Base-by-base conservation (phyloP, 2,888 invertebrate genomes). In the Mimumesa dahlbomi region DNA sequence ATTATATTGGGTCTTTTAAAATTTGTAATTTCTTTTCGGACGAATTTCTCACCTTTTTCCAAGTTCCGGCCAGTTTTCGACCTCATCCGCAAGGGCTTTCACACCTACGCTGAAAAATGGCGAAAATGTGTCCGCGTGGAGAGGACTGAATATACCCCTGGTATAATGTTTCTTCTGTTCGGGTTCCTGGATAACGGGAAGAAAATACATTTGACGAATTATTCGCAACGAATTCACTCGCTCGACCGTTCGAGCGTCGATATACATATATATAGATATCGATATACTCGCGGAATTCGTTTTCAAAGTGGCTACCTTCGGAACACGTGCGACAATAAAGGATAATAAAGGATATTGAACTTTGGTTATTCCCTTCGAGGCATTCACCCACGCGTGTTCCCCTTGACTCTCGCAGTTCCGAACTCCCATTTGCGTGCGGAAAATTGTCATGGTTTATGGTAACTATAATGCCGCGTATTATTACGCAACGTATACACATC, bases 41-140 rank as follows among this genome's bases (percentile, higher is more conserved):
- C 25, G 25, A 25, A 16, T 3, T 1, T 7, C 36, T 58, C 71
- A 87, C 85, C 46, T 75, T 31, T 79, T 61, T 4, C 65, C 79
- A 0, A 84, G 14, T 38, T 82, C 85, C 4, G 83, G 77, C 88
- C 87, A 88, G 0, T 40, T 77, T 19, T 45, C 62, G 0, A 79
- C 21, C 59, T 79, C 81, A 0, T 48, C 31, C 2, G 63, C 83
- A 4, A 88, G 53, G 9, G 19, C 6, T 21, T 59, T 65, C 7
- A 65, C 13, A 2, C 75, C 72, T 0, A 9, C 1, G 1, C 0
- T 0, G 56, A 87, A 80, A 42, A 85, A 87, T 0, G 1, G 3
- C 0, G 0, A 0, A 57, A 85, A 18, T 5, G 77, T 79, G 0
- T 16, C 3, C 0, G 84, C 80, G 3, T 63, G 53, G 0, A 56